Evolutionary conservation across 2,888 invertebrate species (phyloP), one percentile per base, ranked within the genome.

Genomic region (Drosophila melanosoma): DNA sequence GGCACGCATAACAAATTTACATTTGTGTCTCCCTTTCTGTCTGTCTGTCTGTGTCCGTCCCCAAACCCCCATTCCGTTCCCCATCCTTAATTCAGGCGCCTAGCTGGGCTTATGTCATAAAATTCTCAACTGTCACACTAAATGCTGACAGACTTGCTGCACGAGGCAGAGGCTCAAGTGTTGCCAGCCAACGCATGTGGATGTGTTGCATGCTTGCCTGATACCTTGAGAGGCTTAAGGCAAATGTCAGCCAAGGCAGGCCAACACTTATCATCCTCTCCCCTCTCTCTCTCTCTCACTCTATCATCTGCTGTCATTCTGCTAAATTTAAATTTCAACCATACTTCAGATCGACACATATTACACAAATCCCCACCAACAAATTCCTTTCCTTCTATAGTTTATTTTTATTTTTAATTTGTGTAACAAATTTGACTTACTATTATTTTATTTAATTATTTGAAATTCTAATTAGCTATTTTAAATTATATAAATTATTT

Each of bases 1-100:
- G 45, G 56, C 64, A 63, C 57, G 52, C 76, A 64, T 68, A 61
- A 64, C 63, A 76, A 63, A 54, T 64, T 57, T 42, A 20, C 56
- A 51, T 51, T 49, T 45, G 53, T 56, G 38, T 29, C 33, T 23
- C 15, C 49, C 36, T 2, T 23, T 38, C 56, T 8, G 15, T 23
- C 23, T 8, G 15, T 23, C 23, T 45, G 45, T 8, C 23, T 45
- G 23, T 15, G 45, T 23, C n/a, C 40, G n/a, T 40, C 45, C 45
- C 23, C 29, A 5, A 15, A 12, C 4, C 40, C 38, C 40, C 32
- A 15, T 6, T 29, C 10, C 26, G 8, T 7, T 48, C 17, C n/a
- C n/a, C 23, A 10, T 20, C 40, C 42, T 32, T 45, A 23, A 38
- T 12, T 48, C 53, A 69, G 73, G 59, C 62, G 77, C 67, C 81